Conservation (phyloP, 2,797 vertebrate species). For the Phataginus tetradactyla region DNA sequence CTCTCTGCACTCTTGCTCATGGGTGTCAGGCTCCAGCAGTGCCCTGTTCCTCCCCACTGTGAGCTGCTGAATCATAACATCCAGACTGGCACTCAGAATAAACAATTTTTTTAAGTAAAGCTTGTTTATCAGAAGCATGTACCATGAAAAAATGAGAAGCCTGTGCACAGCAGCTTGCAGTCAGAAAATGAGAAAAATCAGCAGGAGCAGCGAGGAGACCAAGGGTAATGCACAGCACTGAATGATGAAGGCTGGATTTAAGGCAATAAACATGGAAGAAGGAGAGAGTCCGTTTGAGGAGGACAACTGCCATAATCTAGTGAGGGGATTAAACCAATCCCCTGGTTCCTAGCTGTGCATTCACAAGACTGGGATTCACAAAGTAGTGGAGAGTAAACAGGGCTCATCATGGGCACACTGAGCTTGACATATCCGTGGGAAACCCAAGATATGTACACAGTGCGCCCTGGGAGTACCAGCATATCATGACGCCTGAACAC, state of each 20-base stretch:
- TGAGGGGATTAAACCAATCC: neutral
- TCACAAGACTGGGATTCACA: neutral
- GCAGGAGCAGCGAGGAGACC: neutral
- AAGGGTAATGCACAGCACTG: neutral
- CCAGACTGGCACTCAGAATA: neutral
- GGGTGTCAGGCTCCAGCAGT: neutral
- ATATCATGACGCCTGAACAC: neutral
- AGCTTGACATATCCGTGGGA: neutral
- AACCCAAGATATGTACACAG: neutral
- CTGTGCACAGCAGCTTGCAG: neutral
- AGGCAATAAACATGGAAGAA: neutral
- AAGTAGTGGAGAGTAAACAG: neutral
- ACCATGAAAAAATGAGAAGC: neutral
- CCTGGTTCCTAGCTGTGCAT: neutral
- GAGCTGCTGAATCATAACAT: neutral
- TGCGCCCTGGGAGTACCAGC: neutral
- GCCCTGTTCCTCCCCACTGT: neutral
- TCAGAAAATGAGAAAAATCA: neutral
- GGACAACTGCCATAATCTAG: neutral
- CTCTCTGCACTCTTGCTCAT: neutral
- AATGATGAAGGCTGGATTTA: neutral
- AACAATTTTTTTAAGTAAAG: neutral
- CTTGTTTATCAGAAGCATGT: neutral
- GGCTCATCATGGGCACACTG: neutral
- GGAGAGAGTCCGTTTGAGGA: neutral